Evolutionary conservation across 2,113 vertebrate species (phyloP).

Genomic region (Caracal caracal): DNA sequence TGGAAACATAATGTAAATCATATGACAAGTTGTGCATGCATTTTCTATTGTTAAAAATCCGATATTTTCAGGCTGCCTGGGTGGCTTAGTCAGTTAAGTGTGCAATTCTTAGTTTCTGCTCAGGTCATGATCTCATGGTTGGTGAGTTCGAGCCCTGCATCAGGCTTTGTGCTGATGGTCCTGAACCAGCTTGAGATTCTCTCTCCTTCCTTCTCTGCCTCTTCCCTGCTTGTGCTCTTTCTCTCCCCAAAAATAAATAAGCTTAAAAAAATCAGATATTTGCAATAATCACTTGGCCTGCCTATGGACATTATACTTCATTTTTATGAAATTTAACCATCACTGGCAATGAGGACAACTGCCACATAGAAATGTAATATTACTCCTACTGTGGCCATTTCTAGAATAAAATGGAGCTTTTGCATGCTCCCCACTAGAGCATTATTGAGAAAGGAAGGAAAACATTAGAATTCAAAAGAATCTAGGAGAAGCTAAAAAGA

Average conservation of each 20-base stretch:
- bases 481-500: not conserved
- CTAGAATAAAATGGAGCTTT: slow-evolving; percentile 50
- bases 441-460: slow-evolving; percentile 9
- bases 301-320: slow-evolving; percentile 38
- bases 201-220: too few species aligned
- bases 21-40: not conserved
- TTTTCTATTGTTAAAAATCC: slow-evolving; percentile 47
- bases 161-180: too few species aligned
- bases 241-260: too few species aligned
- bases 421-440: not conserved
- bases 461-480: slow-evolving; percentile 49
- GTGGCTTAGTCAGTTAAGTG: too few species aligned
- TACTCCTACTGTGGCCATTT: slow-evolving; percentile 57
- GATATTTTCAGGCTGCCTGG: slow-evolving; percentile 10
- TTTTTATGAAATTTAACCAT: slow-evolving; percentile 62
- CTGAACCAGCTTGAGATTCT: too few species aligned
- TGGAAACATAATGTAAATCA: slow-evolving; percentile 2
- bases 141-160: too few species aligned
- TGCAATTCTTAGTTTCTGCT: too few species aligned
- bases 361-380: not conserved
- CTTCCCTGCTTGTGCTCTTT: too few species aligned
- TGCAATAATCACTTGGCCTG: slow-evolving; percentile 48
- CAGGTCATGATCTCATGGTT: too few species aligned
- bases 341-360: slow-evolving; percentile 33
- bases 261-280: slow-evolving; percentile 53